Conservation (phyloP, 2,113 vertebrate genomes). For the Cnemophilus loriae region DNA sequence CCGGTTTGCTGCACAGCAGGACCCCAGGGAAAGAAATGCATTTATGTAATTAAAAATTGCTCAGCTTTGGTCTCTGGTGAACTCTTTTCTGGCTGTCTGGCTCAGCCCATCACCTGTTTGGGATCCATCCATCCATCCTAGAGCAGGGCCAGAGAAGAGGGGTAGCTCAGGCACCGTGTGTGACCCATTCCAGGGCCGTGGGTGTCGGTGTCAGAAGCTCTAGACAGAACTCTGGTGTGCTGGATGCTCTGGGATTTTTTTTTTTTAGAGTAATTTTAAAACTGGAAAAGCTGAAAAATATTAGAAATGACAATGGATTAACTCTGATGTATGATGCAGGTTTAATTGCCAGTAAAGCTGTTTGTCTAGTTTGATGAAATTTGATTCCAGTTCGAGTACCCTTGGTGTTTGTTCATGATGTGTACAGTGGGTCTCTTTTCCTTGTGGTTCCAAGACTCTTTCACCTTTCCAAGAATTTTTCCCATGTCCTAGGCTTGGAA, state of each 20-base stretch:
- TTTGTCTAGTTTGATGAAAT: neutral
- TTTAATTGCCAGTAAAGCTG: neutral
- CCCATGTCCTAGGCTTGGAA: neutral
- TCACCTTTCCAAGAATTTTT: neutral
- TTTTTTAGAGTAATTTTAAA: neutral
- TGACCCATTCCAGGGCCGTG: neutral
- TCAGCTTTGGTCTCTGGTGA: neutral
- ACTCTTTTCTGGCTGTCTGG: neutral
- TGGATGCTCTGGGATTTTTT: neutral
- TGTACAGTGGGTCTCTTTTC: neutral
- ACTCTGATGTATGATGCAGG: neutral
- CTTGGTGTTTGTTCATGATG: rapidly evolving
- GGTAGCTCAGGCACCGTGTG: rapidly evolving
- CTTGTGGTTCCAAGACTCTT: neutral
- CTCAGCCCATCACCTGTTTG: neutral
- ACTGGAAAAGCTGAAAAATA: neutral
- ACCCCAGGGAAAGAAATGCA: neutral
- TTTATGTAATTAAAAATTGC: neutral
- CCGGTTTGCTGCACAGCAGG: neutral
- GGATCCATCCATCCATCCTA: neutral
- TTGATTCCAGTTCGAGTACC: neutral
- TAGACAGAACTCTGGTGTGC: neutral
- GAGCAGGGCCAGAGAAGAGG: neutral
- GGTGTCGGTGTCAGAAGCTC: neutral
- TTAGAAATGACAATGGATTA: neutral